Evolutionary conservation across 2,888 invertebrate genomes (phyloP).

Genomic region (Vannuccia rotundouncinata): DNA sequence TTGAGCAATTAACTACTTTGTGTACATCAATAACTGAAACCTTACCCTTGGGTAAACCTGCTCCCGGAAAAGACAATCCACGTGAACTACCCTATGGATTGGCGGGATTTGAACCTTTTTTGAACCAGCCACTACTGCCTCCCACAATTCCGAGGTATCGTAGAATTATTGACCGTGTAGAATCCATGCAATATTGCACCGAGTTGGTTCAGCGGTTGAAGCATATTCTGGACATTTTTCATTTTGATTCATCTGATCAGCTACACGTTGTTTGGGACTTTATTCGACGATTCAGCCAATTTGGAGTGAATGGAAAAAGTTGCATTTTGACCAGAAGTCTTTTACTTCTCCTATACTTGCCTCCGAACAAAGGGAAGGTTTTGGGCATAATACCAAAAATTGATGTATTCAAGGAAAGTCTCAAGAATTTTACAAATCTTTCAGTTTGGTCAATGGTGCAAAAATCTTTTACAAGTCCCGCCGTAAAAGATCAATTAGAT

Average conservation of each 20-base stretch:
- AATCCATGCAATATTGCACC: slow-evolving; percentile 73
- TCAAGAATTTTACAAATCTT: slow-evolving; percentile 1
- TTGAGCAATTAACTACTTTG: not conserved
- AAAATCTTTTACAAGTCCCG: not conserved
- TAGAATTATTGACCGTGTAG: slow-evolving; percentile 64
- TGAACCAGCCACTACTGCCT: slow-evolving; percentile 88
- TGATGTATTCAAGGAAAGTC: slow-evolving; percentile 14
- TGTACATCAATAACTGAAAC: slow-evolving; percentile 12
- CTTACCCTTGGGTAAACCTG: slow-evolving; percentile 30
- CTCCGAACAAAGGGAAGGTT: slow-evolving; percentile 4
- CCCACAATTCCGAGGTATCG: slow-evolving; percentile 95
- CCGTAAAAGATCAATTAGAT: slow-evolving; percentile 4
- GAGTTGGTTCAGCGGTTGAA: slow-evolving; percentile 61
- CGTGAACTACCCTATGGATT: slow-evolving; percentile 25
- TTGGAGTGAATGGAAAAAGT: not conserved
- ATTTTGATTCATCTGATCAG: not conserved
- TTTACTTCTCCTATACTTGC: slow-evolving; percentile 2
- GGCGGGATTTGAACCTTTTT: slow-evolving; percentile 88
- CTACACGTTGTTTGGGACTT: not conserved
- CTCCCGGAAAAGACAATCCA: slow-evolving; percentile 30
- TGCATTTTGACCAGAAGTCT: slow-evolving; percentile 25
- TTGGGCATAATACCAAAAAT: not conserved
- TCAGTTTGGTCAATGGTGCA: slow-evolving; percentile 13
- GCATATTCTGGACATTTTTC: not conserved
- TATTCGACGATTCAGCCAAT: slow-evolving; percentile 30